A percentile compares a stretch with the other conserved stretches of the same genome.
Evolutionary conservation across 2,888 invertebrate species (phyloP).

Genomic region (Metallyticus violacea): DNA sequence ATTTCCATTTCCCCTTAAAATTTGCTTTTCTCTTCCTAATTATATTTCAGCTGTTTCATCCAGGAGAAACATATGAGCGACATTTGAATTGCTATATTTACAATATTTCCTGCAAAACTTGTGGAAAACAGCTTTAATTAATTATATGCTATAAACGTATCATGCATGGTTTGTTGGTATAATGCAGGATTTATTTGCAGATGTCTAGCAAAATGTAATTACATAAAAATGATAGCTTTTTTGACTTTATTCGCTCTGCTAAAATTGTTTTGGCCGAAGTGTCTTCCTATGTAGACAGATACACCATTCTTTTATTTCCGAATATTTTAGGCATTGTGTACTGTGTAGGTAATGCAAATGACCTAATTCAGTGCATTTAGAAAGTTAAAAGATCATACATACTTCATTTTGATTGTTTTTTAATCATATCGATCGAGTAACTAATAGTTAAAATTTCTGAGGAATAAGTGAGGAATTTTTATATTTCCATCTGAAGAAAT

Average conservation of each 20-base stretch:
- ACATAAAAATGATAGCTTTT: background rate
- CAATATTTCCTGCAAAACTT: background rate
- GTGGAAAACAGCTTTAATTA: background rate
- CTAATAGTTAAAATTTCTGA: too few relatives aligned
- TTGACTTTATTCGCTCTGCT: background rate
- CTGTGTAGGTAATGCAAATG: too few relatives aligned
- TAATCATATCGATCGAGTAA: too few relatives aligned
- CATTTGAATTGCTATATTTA: background rate
- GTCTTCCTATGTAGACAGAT: background rate
- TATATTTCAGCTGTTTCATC: background rate
- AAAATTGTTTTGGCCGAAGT: background rate
- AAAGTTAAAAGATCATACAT: too few relatives aligned
- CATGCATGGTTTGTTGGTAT: background rate
- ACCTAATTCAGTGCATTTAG: too few relatives aligned
- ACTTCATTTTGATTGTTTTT: too few relatives aligned
- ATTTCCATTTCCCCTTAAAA: too few relatives aligned
- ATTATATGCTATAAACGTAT: background rate
- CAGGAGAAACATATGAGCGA: background rate
- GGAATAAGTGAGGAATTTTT: too few relatives aligned
- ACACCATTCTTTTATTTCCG: background rate
- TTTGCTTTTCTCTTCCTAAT: background rate
- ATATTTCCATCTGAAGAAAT: too few relatives aligned
- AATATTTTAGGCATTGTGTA: too few relatives aligned
- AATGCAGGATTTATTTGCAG: background rate
- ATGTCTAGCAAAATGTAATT: background rate